phyloP scores from a whole-genome alignment of 2,113 vertebrate genomes.

The Thalassoma bifasciatum region DNA sequence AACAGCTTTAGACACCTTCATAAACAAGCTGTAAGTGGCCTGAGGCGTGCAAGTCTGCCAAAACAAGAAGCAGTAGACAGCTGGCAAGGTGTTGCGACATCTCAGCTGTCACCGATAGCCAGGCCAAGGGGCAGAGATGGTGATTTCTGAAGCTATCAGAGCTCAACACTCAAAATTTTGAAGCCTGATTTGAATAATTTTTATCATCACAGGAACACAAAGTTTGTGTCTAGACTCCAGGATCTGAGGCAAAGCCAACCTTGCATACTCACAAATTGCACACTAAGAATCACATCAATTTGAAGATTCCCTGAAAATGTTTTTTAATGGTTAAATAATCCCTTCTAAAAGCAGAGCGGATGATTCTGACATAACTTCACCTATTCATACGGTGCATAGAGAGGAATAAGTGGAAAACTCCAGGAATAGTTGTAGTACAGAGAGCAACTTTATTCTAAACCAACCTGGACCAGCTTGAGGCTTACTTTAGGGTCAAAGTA shows the following conservation, averaged over 20 bases:
- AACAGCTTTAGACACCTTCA: constrained; percentile 62
- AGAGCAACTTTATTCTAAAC: too few species aligned
- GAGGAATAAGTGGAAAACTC: too few species aligned
- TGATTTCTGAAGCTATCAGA: constrained; percentile 28
- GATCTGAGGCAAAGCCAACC: constrained; percentile 2
- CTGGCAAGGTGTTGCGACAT: constrained; percentile 57
- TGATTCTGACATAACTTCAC: too few species aligned
- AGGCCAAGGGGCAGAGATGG: constrained; percentile 47
- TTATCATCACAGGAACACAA: constrained; percentile 8
- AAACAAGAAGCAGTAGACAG: constrained; percentile 58
- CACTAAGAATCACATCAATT: neutral
- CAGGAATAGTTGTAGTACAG: too few species aligned
- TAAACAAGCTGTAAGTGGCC: constrained; percentile 65
- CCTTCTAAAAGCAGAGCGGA: too few species aligned
- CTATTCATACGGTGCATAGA: too few species aligned
- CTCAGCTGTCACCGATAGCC: constrained; percentile 48
- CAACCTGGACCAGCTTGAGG: too few species aligned
- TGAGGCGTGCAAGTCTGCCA: constrained; percentile 50
- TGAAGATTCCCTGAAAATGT: neutral
- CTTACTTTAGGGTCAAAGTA: too few species aligned
- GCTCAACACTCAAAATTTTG: constrained; percentile 7
- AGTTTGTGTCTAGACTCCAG: constrained; percentile 16
- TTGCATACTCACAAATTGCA: neutral
- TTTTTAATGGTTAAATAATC: neutral
- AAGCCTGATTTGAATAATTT: constrained; percentile 43